phyloP scores from a whole-genome alignment of 1,140 invertebrate species.

The Grapholita molesta region DNA sequence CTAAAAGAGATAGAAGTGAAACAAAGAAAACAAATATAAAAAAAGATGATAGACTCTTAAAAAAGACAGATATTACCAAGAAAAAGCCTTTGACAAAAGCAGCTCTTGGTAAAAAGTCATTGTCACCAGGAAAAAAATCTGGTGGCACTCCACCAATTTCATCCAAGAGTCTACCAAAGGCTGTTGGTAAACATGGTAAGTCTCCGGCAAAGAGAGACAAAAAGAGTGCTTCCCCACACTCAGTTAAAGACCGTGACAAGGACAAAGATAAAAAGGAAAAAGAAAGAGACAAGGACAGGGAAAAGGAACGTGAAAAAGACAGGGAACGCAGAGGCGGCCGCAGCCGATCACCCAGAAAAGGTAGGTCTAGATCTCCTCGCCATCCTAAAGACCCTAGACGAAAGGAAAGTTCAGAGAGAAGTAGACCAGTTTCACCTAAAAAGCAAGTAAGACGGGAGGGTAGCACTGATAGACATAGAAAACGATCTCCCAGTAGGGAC shows the following conservation, averaged over 20 bases:
- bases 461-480: conserved; percentile 68
- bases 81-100: conserved; percentile 62
- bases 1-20: conserved; percentile 71
- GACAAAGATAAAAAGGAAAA: conserved; percentile 67
- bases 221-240: conserved; percentile 68
- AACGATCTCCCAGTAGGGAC: conserved; percentile 63
- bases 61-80: conserved; percentile 62
- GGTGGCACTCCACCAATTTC: conserved; percentile 75
- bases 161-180: conserved; percentile 68
- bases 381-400: conserved; percentile 68
- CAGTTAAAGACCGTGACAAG: conserved; percentile 64
- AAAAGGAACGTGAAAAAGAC: conserved; percentile 67
- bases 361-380: conserved; percentile 64
- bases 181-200: conserved; percentile 62
- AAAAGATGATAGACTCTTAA: conserved; percentile 66
- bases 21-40: conserved; percentile 58
- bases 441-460: conserved; percentile 63
- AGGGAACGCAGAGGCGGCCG: conserved; percentile 59
- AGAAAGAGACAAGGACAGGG: conserved; percentile 62
- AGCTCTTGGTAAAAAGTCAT: conserved; percentile 67
- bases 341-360: conserved; percentile 69
- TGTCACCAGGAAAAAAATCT: conserved; percentile 74
- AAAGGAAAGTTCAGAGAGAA: conserved; percentile 74
- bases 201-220: conserved; percentile 67
- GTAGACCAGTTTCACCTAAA: conserved; percentile 73